Evolutionary conservation across 2,113 vertebrate species (phyloP).

Genomic region (Pipa parva): DNA sequence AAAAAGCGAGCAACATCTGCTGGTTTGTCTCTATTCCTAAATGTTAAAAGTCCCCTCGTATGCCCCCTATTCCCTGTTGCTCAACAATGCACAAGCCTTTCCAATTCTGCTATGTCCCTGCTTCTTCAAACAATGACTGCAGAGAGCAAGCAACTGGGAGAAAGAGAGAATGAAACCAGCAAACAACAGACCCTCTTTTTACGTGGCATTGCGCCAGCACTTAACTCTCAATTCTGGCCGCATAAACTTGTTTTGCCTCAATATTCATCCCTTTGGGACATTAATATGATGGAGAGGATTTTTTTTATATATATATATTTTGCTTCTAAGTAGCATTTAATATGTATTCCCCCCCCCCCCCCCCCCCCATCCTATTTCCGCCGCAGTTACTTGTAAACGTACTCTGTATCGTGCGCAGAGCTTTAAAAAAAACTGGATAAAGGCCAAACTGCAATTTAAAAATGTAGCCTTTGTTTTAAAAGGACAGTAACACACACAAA

Average conservation of each 20-base stretch:
- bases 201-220: constrained; percentile 18
- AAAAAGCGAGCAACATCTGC: constrained; percentile 36
- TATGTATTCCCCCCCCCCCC: not conserved
- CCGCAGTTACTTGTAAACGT: not conserved
- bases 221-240: constrained; percentile 32
- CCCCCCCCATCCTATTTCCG: not conserved
- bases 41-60: constrained; percentile 37
- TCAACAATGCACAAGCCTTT: constrained; percentile 41
- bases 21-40: constrained; percentile 26
- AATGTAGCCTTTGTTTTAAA: too few species aligned
- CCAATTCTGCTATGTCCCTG: constrained; percentile 35
- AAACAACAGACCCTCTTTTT: constrained; percentile 38
- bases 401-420: too few species aligned
- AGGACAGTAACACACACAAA: too few species aligned
- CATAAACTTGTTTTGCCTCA: constrained; percentile 30
- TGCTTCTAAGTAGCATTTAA: constrained; percentile 11
- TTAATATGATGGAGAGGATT: constrained; percentile 27
- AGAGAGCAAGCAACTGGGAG: constrained; percentile 41
- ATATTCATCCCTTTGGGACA: constrained; percentile 34
- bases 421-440: too few species aligned
- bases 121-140: constrained; percentile 41
- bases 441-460: too few species aligned
- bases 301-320: constrained; percentile 9
- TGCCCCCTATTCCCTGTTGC: constrained; percentile 42
- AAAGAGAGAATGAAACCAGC: constrained; percentile 37